Base-by-base conservation (phyloP, 2,797 vertebrate genomes). In the Trachurus trachurus region DNA sequence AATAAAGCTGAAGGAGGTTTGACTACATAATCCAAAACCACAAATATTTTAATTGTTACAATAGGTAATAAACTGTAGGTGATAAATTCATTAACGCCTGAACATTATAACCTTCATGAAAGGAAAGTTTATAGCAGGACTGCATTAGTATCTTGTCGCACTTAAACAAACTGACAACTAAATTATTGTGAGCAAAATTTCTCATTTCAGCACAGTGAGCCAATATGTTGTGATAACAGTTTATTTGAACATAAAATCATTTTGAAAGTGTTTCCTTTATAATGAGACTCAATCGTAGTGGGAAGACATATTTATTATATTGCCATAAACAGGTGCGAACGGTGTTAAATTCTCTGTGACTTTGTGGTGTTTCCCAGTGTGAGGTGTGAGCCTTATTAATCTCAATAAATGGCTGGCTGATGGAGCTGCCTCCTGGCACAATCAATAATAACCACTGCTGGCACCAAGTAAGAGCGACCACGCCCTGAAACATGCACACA, bases 381-480 rank as follows among this genome's bases (percentile, higher is more conserved):
- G 59, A 83, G 53, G 54, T 78, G 76, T 71, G 71, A 52, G 5
- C 42, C 56, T 83, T 80, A 77, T 90, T 88, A 88, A 87, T 89
- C 64, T 22, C 82, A 77, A 85, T 87, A 87, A 83, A 78, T 5
- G 31, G 19, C 74, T 19, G 6, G 71, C 64, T 85, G 74, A 89
- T 70, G 66, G 74, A 78, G 72, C 64, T 74, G 67, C 73, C 76
- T 86, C 72, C 80, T 81, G 78, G 74, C 75, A 68, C 54, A 78
- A 87, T 90, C 88, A 91, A 86, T 90, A 88, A 83, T 80, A 75
- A 80, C 57, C 26, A 12, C 82, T 73, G 67, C 74, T 87, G 80
- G 85, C 83, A 77, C 77, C 34, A 47, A 74, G 52, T 79, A 70
- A 59, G 70, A 70, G 44, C 45, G 70, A 80, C 89, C 82, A 81